phyloP scores from a whole-genome alignment of 2,888 invertebrate genomes.

The Acleris holmiana region DNA sequence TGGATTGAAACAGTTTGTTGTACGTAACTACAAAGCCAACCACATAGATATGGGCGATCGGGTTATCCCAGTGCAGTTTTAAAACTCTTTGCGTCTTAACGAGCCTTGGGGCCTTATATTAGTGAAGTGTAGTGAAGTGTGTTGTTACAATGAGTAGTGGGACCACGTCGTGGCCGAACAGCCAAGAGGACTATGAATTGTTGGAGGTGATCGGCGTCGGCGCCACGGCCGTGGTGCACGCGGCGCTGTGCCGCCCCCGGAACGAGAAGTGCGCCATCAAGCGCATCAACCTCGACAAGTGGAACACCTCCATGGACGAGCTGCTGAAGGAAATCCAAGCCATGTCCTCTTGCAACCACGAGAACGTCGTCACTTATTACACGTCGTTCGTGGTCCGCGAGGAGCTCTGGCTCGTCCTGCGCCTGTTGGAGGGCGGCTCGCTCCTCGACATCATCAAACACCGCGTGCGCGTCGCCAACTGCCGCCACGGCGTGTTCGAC shows the following conservation, averaged over 20 bases:
- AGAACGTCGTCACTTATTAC: slow-evolving; percentile 99
- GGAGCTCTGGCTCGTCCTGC: slow-evolving; percentile 98
- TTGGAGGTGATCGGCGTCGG: slow-evolving; percentile 98
- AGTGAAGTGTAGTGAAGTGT: slow-evolving; percentile 52
- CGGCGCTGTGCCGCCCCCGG: slow-evolving; percentile 96
- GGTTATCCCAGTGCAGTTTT: slow-evolving; percentile 48
- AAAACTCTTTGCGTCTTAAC: slow-evolving; percentile 49
- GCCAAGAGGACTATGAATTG: slow-evolving; percentile 96
- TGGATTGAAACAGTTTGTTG: slow-evolving; percentile 48
- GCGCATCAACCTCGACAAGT: slow-evolving; percentile 99
- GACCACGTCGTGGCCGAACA: slow-evolving; percentile 92
- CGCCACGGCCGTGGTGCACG: slow-evolving; percentile 99
- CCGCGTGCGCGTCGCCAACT: slow-evolving; percentile 95
- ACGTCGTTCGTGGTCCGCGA: slow-evolving; percentile 99
- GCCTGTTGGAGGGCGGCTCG: slow-evolving; percentile 97
- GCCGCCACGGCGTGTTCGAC: slow-evolving; percentile 98
- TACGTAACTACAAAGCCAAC: slow-evolving; percentile 62
- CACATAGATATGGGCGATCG: slow-evolving; percentile 73
- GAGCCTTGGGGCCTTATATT: slow-evolving; percentile 64
- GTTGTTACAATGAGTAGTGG: slow-evolving; percentile 51
- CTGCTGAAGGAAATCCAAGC: slow-evolving; percentile 96
- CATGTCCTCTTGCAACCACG: slow-evolving; percentile 99
- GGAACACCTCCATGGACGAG: slow-evolving; percentile 99
- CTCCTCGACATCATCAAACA: slow-evolving; percentile 97
- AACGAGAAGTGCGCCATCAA: slow-evolving; percentile 99